phyloP scores from a whole-genome alignment of 23 tunicate genomes.

The Phallusia fumigata region DNA sequence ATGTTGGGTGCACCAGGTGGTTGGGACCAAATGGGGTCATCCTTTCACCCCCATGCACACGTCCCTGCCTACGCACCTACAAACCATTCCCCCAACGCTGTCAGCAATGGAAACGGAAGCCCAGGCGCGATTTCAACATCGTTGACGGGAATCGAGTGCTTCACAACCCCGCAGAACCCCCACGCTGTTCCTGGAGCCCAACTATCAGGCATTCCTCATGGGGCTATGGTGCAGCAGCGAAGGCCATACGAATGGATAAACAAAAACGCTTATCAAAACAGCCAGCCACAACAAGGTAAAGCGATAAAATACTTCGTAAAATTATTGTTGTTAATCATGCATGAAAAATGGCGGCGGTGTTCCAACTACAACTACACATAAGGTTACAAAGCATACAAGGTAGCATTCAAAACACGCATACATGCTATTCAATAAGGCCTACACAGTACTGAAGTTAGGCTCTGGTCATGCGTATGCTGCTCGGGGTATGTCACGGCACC shows the following conservation, averaged over 20 bases:
- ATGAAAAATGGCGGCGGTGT: not conserved
- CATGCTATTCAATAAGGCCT: too few species aligned
- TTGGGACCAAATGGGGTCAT: conserved; percentile 32
- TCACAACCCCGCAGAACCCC: conserved; percentile 35
- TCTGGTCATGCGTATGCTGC: too few species aligned
- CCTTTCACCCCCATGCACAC: conserved; percentile 17
- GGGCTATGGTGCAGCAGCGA: conserved; percentile 39
- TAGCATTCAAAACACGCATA: too few species aligned
- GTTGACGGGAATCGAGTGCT: conserved; percentile 48
- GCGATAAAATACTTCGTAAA: not conserved
- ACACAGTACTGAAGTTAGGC: too few species aligned
- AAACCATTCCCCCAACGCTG: conserved; percentile 9
- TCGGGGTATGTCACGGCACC: not conserved
- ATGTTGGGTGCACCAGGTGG: conserved; percentile 19
- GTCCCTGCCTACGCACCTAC: conserved; percentile 1
- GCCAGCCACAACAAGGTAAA: conserved; percentile 79
- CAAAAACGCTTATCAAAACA: conserved; percentile 74
- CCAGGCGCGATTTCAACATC: conserved; percentile 24
- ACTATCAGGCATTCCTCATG: conserved; percentile 20
- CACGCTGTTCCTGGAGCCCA: conserved; percentile 20
- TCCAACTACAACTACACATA: too few species aligned
- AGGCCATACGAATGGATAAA: conserved; percentile 89
- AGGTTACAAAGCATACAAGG: too few species aligned
- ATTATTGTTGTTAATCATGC: not conserved
- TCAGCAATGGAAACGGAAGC: conserved; percentile 20